Conservation (phyloP, 2,797 vertebrate genomes). For the Glossophaga mutica region DNA sequence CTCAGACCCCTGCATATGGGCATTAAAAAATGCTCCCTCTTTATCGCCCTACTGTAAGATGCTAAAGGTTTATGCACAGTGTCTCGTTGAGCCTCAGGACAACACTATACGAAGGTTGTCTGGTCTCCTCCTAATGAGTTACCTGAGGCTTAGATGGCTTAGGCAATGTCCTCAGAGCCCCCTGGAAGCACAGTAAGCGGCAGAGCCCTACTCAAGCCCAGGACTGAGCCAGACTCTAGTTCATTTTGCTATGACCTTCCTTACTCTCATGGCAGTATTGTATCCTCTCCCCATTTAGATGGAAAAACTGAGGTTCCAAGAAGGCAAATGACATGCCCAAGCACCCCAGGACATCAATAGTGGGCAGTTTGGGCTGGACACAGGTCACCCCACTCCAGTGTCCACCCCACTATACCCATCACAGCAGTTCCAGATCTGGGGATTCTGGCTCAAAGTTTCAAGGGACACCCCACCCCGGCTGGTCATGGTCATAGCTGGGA, state of each 20-base stretch:
- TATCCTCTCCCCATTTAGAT: accelerated
- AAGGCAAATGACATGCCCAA: accelerated
- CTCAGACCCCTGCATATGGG: background rate
- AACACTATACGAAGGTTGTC: accelerated
- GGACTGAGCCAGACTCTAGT: accelerated
- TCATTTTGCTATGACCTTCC: background rate
- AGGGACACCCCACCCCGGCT: accelerated
- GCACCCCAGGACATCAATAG: accelerated
- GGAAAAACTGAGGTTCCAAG: background rate
- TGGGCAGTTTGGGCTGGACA: too few relatives aligned
- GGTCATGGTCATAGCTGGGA: background rate
- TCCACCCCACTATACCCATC: accelerated
- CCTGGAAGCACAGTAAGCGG: accelerated
- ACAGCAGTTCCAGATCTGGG: accelerated
- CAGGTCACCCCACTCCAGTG: accelerated
- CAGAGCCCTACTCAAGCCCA: background rate
- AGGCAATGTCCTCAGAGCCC: background rate
- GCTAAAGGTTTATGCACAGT: accelerated
- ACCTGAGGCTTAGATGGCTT: background rate
- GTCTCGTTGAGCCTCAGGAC: accelerated
- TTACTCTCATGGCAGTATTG: background rate
- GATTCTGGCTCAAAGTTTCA: accelerated
- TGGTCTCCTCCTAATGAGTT: background rate
- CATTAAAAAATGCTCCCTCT: background rate
- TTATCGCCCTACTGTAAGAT: accelerated